phyloP scores from a whole-genome alignment of 2,888 invertebrate genomes.

The Agrotis exclamationis region DNA sequence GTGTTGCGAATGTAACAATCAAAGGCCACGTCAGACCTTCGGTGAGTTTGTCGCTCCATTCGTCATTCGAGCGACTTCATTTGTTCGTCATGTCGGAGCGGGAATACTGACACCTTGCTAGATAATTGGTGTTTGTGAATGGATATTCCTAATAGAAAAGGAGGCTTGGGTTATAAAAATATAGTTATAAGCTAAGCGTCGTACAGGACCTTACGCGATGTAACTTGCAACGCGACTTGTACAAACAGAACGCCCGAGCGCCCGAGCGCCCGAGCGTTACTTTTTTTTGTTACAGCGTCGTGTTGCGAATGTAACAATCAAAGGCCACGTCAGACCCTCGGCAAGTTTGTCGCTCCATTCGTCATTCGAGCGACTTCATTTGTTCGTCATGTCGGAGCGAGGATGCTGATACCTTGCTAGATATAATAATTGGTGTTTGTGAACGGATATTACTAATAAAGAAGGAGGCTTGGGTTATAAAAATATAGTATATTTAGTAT shows the following conservation, averaged over 20 bases:
- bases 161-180: too few species aligned
- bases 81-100: slow-evolving; percentile 47
- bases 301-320: slow-evolving; percentile 74
- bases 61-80: slow-evolving; percentile 70
- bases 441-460: not conserved
- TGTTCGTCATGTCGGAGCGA: slow-evolving; percentile 41
- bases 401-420: slow-evolving; percentile 19
- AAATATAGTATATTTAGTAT: too few species aligned
- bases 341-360: slow-evolving; percentile 74
- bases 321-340: slow-evolving; percentile 70
- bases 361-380: slow-evolving; percentile 70
- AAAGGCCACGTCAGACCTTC: slow-evolving; percentile 71
- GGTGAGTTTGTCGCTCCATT: slow-evolving; percentile 74
- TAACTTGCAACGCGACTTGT: too few species aligned
- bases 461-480: too few species aligned
- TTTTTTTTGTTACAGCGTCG: slow-evolving; percentile 55
- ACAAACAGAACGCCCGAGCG: too few species aligned
- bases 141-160: too few species aligned
- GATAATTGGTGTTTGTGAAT: slow-evolving; percentile 22
- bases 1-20: slow-evolving; percentile 73
- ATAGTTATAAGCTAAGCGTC: too few species aligned
- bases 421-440: slow-evolving; percentile 17
- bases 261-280: too few species aligned
- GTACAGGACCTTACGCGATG: too few species aligned
- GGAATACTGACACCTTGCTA: slow-evolving; percentile 17